Conservation (phyloP, 1,140 invertebrate genomes). For the Megalonaias nervosa region DNA sequence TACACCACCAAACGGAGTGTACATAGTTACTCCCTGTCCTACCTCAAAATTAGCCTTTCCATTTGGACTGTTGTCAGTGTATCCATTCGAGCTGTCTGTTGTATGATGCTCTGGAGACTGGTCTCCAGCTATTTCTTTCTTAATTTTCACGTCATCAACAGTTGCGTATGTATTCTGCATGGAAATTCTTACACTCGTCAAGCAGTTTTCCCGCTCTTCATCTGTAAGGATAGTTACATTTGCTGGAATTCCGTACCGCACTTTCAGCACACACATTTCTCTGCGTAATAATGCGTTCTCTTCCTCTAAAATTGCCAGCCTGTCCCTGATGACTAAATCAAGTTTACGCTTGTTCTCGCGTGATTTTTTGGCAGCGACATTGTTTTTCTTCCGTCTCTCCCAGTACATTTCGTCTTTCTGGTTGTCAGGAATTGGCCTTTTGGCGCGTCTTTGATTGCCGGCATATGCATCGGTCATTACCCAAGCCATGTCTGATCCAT, state of each 20-base stretch:
- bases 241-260: constrained; percentile 16
- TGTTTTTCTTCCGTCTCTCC: constrained; percentile 93
- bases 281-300: constrained; percentile 30
- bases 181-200: neutral
- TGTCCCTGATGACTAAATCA: constrained; percentile 12
- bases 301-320: constrained; percentile 12
- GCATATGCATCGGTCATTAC: no score
- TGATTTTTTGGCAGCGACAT: constrained; percentile 76
- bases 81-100: no score
- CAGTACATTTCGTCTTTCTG: constrained; percentile 98
- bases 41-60: no score
- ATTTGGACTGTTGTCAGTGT: no score
- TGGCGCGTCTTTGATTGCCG: constrained; percentile 15
- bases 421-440: constrained; percentile 84
- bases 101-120: no score
- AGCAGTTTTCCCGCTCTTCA: constrained; percentile 6
- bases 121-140: no score
- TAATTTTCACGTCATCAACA: no score
- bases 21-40: no score
- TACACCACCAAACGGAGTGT: no score
- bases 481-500: no score
- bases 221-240: constrained; percentile 9
- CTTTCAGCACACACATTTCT: constrained; percentile 21
- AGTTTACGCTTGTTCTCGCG: constrained; percentile 25
- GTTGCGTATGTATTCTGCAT: no score